Evolutionary conservation across 2,888 invertebrate genomes (phyloP), one percentile per base, ranked within the genome.

Genomic region (Chaitophorus viminalis): DNA sequence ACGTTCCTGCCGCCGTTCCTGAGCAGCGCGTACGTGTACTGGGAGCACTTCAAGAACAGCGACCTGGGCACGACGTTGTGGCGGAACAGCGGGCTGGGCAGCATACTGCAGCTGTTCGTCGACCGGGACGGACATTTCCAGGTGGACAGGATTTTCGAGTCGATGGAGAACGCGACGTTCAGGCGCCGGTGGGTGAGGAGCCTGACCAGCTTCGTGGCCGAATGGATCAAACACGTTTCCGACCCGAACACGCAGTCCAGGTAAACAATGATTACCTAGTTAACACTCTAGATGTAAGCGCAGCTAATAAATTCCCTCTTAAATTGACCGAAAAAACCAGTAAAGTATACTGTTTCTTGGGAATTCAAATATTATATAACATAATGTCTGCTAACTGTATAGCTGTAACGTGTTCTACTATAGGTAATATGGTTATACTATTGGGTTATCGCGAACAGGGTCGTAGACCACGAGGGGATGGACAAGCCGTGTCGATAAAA

Each of bases 101-200:
- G 93, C 78, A 93, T 94, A 9, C 92, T 95, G 89, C 94, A 94
- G 90, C 92, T 92, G 36, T 96, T 96, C 89, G 89, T 89, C 39
- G 90, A 90, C 84, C 89, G 89, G 70, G 89, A 89, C 52, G 90
- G 90, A 1, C 89, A 90, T 72, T 90, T 90, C 85, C 89, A 94
- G 90, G 95, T 95, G 90, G 94, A 94, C 76, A 93, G 94, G 89
- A 94, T 96, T 90, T 93, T 96, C 90, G 95, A 95, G 90, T 94
- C 95, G 90, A 94, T 97, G 90, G 96, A 96, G 91, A 96, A 96
- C 91, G 95, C 95, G 88, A 94, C 94, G 78, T 95, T 96, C 90
- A 94, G 96, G 89, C 93, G 95, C 81, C 94, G 95, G 89, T 96
- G 96, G 96, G 95, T 96, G 89, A 94, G 94, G 90, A 93, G 94